Evolutionary conservation across 2,888 invertebrate species (phyloP).

Genomic region (Neuroscelio doddi): DNA sequence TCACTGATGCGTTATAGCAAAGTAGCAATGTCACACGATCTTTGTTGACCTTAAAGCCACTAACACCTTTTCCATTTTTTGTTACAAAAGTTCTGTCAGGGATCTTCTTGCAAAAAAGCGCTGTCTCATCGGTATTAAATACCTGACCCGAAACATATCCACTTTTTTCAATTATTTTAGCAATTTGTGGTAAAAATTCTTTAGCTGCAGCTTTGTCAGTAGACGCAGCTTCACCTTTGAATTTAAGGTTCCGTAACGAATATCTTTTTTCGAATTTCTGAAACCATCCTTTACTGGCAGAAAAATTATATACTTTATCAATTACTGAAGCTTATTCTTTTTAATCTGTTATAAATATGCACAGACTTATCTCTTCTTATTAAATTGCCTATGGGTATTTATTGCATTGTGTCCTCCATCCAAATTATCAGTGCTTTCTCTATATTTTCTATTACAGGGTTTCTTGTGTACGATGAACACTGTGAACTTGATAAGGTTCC

Average conservation of each 20-base stretch:
- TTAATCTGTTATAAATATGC: too few relatives aligned
- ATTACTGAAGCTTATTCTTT: conserved; percentile 15
- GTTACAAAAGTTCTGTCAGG: conserved; percentile 55
- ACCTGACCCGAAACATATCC: conserved; percentile 50
- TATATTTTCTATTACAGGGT: too few relatives aligned
- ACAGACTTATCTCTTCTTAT: conserved; percentile 43
- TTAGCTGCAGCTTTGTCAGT: conserved; percentile 30
- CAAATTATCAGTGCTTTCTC: conserved; percentile 39
- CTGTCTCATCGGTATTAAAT: conserved; percentile 50
- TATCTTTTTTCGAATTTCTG: conserved; percentile 25
- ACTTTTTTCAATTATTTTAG: conserved; percentile 46
- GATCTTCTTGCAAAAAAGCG: conserved; percentile 52
- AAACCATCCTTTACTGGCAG: conserved; percentile 43
- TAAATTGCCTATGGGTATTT: conserved; percentile 39
- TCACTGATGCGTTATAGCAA: conserved; percentile 56
- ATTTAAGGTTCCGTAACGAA: conserved; percentile 27
- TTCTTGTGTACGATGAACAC: too few relatives aligned
- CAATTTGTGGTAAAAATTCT: too few relatives aligned
- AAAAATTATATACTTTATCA: too few relatives aligned
- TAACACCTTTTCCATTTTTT: conserved; percentile 55
- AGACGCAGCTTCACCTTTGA: conserved; percentile 37
- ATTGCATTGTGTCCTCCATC: conserved; percentile 47
- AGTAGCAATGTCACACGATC: conserved; percentile 57
- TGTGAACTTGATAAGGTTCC: too few relatives aligned
- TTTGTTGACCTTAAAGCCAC: conserved; percentile 55